Evolutionary conservation across 2,113 vertebrate species (phyloP).

Genomic region (Labrus mixtus): DNA sequence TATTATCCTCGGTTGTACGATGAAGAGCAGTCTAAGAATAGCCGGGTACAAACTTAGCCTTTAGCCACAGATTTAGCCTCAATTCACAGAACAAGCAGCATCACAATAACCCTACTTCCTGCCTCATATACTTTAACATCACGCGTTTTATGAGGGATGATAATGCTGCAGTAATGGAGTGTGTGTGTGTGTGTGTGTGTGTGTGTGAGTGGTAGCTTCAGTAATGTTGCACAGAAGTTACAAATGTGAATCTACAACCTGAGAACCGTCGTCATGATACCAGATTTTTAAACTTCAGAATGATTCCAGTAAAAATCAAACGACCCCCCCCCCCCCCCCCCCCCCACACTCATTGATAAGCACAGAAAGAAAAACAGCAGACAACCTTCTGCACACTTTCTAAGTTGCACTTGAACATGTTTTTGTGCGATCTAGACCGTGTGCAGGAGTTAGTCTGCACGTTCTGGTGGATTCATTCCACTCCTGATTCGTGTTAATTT

Average conservation of each 20-base stretch:
- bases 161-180: not conserved
- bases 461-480: too few relatives aligned
- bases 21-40: conserved; percentile 55
- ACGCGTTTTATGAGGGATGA: not conserved
- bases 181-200: conserved; percentile 22
- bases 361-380: too few relatives aligned
- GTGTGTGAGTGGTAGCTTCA: conserved; percentile 31
- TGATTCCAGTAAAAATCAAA: too few relatives aligned
- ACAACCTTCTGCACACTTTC: too few relatives aligned
- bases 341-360: too few relatives aligned
- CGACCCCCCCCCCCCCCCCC: too few relatives aligned
- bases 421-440: too few relatives aligned
- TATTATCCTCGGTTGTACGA: conserved; percentile 56
- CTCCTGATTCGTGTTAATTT: too few relatives aligned
- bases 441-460: too few relatives aligned
- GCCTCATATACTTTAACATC: not conserved
- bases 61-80: conserved; percentile 44
- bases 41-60: conserved; percentile 34
- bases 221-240: conserved; percentile 16
- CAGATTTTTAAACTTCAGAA: too few relatives aligned
- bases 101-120: not conserved
- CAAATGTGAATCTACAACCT: not conserved
- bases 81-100: conserved; percentile 12
- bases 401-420: too few relatives aligned
- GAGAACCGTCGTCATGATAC: too few relatives aligned